Evolutionary conservation across 2,888 invertebrate species (phyloP).

Genomic region (Drosophila kanekoi): DNA sequence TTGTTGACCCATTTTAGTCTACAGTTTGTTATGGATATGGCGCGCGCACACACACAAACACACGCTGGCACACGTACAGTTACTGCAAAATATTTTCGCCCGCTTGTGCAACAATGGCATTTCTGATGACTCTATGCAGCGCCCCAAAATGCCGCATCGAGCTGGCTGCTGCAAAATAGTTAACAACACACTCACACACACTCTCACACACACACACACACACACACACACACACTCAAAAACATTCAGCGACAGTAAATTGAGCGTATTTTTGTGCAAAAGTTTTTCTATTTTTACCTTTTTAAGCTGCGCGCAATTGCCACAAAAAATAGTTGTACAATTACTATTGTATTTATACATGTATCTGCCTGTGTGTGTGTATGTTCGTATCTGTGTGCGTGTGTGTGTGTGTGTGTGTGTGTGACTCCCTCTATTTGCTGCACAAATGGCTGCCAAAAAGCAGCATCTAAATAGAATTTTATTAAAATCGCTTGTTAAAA

Average conservation of each 20-base stretch:
- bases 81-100: slow-evolving; percentile 43
- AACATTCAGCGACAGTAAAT: slow-evolving; percentile 33
- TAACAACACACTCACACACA: slow-evolving; percentile 32
- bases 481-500: slow-evolving; percentile 81
- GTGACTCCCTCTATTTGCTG: slow-evolving; percentile 13
- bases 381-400: not conserved
- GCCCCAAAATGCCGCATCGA: slow-evolving; percentile 9
- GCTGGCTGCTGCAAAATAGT: slow-evolving; percentile 37
- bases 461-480: slow-evolving; percentile 75
- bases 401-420: not conserved
- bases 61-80: slow-evolving; percentile 17
- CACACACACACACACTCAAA: slow-evolving; percentile 16
- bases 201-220: slow-evolving; percentile 24
- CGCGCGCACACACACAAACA: slow-evolving; percentile 20
- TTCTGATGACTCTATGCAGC: slow-evolving; percentile 31
- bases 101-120: slow-evolving; percentile 42
- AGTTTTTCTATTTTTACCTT: slow-evolving; percentile 35
- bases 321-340: slow-evolving; percentile 7
- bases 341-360: not conserved
- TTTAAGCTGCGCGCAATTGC: slow-evolving; percentile 30
- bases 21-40: slow-evolving; percentile 39
- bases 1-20: slow-evolving; percentile 51
- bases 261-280: slow-evolving; percentile 43
- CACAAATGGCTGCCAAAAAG: slow-evolving; percentile 60
- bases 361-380: slow-evolving; percentile 4